Evolutionary conservation across 1,140 invertebrate species (phyloP).

Genomic region (Steinernema feltiae): DNA sequence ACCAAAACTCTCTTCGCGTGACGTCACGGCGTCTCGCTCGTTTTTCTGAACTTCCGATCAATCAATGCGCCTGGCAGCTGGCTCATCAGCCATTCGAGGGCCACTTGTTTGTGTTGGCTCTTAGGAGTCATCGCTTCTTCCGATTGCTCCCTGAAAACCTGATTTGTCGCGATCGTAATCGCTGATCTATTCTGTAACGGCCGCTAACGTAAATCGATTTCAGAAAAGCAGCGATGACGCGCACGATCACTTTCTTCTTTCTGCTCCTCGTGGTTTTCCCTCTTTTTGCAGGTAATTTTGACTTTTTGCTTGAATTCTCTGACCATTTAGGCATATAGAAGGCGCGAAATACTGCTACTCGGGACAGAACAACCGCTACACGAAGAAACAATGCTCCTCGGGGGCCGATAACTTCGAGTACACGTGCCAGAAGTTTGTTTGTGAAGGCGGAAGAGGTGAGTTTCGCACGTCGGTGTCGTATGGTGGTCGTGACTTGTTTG

Average conservation of each 20-base stretch:
- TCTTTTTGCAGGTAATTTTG: not conserved
- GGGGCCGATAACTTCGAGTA: conserved; percentile 25
- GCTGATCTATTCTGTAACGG: conserved; percentile 3
- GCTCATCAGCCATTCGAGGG: not conserved
- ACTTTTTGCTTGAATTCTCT: not conserved
- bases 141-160: not conserved
- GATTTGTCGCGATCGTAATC: not conserved
- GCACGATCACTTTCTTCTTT: not conserved
- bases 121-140: not conserved
- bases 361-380: conserved; percentile 35
- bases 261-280: not conserved
- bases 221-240: conserved; percentile 3
- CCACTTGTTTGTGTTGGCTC: conserved; percentile 4
- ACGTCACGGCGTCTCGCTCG: not conserved
- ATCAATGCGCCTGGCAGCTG: not conserved
- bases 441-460: conserved; percentile 38
- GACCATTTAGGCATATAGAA: conserved; percentile 22
- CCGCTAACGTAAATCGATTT: not conserved
- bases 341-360: conserved; percentile 34
- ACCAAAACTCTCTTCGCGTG: too few species aligned
- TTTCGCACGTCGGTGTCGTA: not conserved
- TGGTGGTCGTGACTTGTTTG: conserved; percentile 15
- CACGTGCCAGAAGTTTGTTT: conserved; percentile 41
- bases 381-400: conserved; percentile 36
- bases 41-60: not conserved